These are phyloP conservation scores for Caranx melampygus DNA, from an alignment of 2,113 vertebrate genomes.

Conservation along the genomic window DNA sequence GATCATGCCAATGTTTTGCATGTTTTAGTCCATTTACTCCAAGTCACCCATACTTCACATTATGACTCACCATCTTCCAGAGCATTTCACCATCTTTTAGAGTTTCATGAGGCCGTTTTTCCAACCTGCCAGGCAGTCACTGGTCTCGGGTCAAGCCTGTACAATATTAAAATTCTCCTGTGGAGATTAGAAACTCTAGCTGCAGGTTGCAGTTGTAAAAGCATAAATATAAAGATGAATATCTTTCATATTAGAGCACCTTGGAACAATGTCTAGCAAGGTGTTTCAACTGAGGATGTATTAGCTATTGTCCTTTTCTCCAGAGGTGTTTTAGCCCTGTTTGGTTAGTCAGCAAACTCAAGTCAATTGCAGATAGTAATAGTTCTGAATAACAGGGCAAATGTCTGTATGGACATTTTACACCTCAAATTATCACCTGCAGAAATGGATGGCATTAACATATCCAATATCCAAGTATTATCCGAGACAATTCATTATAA, in stretches of 20 bases:
- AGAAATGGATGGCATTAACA: background rate
- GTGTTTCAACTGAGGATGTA: background rate
- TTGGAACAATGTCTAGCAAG: background rate
- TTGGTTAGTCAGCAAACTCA: background rate
- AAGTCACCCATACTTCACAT: conserved; percentile 42
- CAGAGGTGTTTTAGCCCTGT: background rate
- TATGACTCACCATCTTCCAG: conserved; percentile 38
- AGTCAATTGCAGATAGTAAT: background rate
- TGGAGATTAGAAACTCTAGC: conserved; percentile 3
- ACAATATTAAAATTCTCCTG: conserved; percentile 5
- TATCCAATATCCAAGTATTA: background rate
- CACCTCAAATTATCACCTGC: background rate
- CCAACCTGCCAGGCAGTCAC: conserved; percentile 3
- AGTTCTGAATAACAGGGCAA: background rate
- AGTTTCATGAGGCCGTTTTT: conserved; percentile 22
- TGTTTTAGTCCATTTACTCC: conserved; percentile 45
- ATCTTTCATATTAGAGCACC: background rate
- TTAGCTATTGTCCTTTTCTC: too few relatives aligned
- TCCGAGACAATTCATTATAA: background rate
- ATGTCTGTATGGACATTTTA: background rate
- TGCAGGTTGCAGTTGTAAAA: background rate
- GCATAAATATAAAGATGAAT: background rate
- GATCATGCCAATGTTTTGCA: conserved; percentile 22
- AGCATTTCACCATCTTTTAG: conserved; percentile 27
- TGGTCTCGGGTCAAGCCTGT: conserved; percentile 13